Percentiles rank a stretch among this genome's conserved stretches.
These are phyloP conservation scores for Dione vanillae DNA, from an alignment of 2,888 invertebrate species.

Conservation along the genomic window DNA sequence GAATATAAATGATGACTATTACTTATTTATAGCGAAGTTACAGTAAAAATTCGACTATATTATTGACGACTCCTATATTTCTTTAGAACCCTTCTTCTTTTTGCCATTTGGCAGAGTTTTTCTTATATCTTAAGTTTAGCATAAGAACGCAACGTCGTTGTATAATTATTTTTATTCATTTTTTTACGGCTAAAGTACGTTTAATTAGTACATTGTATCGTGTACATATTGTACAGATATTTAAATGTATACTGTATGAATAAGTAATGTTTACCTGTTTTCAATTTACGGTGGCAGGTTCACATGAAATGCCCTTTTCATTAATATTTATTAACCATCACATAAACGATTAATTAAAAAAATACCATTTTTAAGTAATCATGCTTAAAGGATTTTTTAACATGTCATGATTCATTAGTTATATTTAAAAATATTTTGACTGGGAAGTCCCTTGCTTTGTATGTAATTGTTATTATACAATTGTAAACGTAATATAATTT, in stretches of 20 bases:
- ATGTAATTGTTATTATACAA: too few relatives aligned
- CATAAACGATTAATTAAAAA: not conserved
- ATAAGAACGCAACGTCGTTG: too few relatives aligned
- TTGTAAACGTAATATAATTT: too few relatives aligned
- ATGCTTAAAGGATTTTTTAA: not conserved
- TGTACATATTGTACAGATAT: too few relatives aligned
- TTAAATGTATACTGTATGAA: not conserved
- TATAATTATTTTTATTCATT: too few relatives aligned
- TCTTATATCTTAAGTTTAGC: too few relatives aligned
- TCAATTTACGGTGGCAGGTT: not conserved
- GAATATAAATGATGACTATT: not conserved
- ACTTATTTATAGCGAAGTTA: too few relatives aligned
- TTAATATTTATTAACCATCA: not conserved
- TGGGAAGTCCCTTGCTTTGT: slow-evolving; percentile 1
- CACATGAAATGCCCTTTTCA: slow-evolving; percentile 2
- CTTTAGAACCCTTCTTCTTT: not conserved
- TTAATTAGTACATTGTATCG: too few relatives aligned
- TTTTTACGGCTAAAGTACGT: too few relatives aligned
- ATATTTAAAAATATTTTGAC: not conserved
- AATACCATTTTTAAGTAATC: too few relatives aligned
- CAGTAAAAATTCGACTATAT: too few relatives aligned
- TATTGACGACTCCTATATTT: too few relatives aligned
- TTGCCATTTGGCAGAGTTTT: not conserved
- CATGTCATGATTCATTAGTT: not conserved
- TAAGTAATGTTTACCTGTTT: not conserved